Percentiles rank a stretch among this genome's conserved stretches.
phyloP scores from a whole-genome alignment of 2,888 invertebrate genomes.

The Heliconius ethilla region DNA sequence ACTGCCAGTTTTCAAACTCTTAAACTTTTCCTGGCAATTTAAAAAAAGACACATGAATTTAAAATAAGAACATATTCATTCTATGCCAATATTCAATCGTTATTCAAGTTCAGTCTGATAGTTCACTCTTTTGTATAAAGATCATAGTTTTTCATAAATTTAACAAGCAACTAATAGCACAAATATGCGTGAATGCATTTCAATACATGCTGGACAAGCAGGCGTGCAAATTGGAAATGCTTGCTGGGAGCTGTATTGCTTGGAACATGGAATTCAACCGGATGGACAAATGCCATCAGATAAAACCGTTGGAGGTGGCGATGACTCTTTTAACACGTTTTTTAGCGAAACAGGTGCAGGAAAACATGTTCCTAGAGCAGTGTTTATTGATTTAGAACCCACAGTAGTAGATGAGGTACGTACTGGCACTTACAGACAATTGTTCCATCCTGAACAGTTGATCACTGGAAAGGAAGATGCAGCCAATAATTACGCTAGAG shows the following conservation, averaged over 20 bases:
- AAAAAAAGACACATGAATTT: neutral
- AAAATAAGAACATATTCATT: constrained; percentile 1
- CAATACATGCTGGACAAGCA: constrained; percentile 75
- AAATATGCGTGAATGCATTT: constrained; percentile 76
- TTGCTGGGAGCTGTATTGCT: constrained; percentile 92
- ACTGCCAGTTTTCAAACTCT: neutral
- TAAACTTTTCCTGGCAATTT: neutral
- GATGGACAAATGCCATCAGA: constrained; percentile 94
- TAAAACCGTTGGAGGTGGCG: constrained; percentile 90
- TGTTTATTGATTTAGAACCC: constrained; percentile 97
- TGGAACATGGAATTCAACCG: constrained; percentile 91
- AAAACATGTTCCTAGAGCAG: constrained; percentile 96
- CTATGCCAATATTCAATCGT: neutral
- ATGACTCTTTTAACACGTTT: constrained; percentile 97
- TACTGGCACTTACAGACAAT: constrained; percentile 95
- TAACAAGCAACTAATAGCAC: constrained; percentile 9
- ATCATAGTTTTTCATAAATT: constrained; percentile 14
- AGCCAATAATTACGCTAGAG: constrained; percentile 98
- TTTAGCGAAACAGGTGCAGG: constrained; percentile 97
- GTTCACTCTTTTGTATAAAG: constrained; percentile 14
- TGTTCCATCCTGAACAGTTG: constrained; percentile 97
- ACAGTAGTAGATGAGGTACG: constrained; percentile 97
- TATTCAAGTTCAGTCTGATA: constrained; percentile 11
- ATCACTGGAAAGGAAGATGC: constrained; percentile 98
- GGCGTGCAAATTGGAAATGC: constrained; percentile 94